Evolutionary conservation across 2,113 vertebrate genomes (phyloP), one percentile per base, ranked within the genome.

Genomic region (Pimephales promelas): DNA sequence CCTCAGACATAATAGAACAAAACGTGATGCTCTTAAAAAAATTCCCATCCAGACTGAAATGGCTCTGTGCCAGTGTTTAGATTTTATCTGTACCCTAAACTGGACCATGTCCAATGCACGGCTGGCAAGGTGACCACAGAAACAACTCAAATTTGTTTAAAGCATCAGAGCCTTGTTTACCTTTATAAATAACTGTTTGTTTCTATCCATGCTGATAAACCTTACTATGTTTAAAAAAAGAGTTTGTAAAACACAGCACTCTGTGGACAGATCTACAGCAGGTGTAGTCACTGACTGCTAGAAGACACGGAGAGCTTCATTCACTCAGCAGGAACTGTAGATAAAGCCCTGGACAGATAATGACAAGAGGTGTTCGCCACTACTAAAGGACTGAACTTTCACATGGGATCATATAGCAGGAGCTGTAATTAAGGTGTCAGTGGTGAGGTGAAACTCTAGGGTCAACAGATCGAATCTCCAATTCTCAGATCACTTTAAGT

Each of bases 1-100:
- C 57, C 68, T 43, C 70, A 85, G 83, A 85, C 77, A 85, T 81
- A 80, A 80, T 57, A 80, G 26, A 80, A 45, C 20, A 34, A 49
- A 62, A 56, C 0, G 26, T 28, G 77, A 80, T 85, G 83, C 83
- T 64, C 68, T 79, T 52, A 72, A 31, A 78, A 52, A 47, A 64
- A 57, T 49, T 83, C 64, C 47, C 47, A 56, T 70, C 26, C 11
- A 36, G 45, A 81, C 31, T 70, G 5, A 81, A 54, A 70, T 24
- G 28, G 64, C 64, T 70, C 26, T 7, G 4, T 47, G 78, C 78
- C 78, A 31, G 43, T 57, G 34, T 68, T 85, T 49, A 70, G 49
- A 73, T 81, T 62, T 56, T 47, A 75, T 66, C 71, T 85, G 61
- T 31, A 57, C n/a, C 24, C 61, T 43, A 57, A 70, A 57, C 54